Base-by-base conservation (phyloP, 2,888 invertebrate genomes). In the Acleris cristana region DNA sequence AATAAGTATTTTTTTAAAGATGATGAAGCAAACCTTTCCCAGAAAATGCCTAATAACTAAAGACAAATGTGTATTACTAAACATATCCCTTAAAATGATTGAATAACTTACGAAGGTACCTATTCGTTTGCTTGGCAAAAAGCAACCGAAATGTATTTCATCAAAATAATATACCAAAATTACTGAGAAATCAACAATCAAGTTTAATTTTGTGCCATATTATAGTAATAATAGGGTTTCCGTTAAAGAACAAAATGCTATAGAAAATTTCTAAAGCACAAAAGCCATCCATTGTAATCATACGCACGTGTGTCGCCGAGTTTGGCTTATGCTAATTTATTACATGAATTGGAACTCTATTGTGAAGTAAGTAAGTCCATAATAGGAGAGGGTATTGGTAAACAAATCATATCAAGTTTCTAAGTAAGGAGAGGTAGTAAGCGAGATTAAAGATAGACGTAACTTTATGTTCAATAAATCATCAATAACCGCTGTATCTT, bases 281-380 rank as follows among this genome's bases (percentile, higher is more conserved):
- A 67, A 63, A 54, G 58, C 58, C 26, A 23, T 81, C 82, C 79
- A 83, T 85, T 86, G 85, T 85, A 78, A 84, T 83, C 84, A 72
- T 67, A 74, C 77, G 81, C 86, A 87, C 86, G 87, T 86, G 87
- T 86, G 82, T 79, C 82, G 83, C 81, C 78, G 84, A 84, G 82
- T 84, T 81, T 69, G 72, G 72, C 78, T 84, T 83, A 86, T 82
- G 81, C 79, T 73, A 71, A 76, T 77, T 81, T 80, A 80, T 79
- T 71, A 62, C 61, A 65, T 69, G 65, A 77, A 76, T 76, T 69
- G 71, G 71, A 68, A 73, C 80, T 72, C 72, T 84, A 79, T 73
- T 70, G 8, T 53, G 16, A 58, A 21, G 5, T 0, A 0, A 7
- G 60, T 73, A 73, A 70, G 72, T 74, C 52, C 63, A 55, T 73